Conservation (phyloP, 2,113 vertebrate genomes). For the Pterophyllum scalare region DNA sequence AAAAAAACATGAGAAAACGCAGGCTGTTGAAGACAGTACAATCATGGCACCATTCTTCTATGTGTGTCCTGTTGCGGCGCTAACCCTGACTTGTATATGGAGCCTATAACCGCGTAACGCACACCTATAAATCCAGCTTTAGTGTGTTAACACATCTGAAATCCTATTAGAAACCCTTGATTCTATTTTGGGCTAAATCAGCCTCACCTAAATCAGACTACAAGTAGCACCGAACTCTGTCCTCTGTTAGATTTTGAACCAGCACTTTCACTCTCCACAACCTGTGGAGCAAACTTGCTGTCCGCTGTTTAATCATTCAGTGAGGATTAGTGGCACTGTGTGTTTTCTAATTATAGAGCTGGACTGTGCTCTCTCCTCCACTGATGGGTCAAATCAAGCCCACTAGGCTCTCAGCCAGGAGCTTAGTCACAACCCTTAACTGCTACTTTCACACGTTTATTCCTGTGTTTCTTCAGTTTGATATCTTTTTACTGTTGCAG, state of each 20-base stretch:
- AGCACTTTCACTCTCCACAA: constrained; percentile 11
- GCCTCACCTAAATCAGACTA: constrained; percentile 14
- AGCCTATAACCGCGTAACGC: not conserved
- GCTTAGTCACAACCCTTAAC: constrained; percentile 27
- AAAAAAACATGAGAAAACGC: not conserved
- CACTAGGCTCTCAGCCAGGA: constrained; percentile 47
- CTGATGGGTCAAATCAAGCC: constrained; percentile 53
- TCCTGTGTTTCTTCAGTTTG: constrained; percentile 4
- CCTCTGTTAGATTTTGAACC: not conserved
- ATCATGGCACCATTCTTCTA: not conserved
- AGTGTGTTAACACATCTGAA: constrained; percentile 21
- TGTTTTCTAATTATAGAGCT: constrained; percentile 77
- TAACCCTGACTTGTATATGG: not conserved
- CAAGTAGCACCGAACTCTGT: not conserved
- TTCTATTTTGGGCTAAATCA: constrained; percentile 26
- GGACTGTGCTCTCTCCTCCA: constrained; percentile 43
- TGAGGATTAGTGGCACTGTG: constrained; percentile 69
- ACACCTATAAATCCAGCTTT: constrained; percentile 14
- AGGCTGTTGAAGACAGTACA: not conserved
- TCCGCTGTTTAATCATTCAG: constrained; percentile 66
- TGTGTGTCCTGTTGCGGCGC: not conserved
- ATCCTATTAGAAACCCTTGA: constrained; percentile 31
- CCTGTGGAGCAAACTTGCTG: constrained; percentile 48
- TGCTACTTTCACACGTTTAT: constrained; percentile 29
- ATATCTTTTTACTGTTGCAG: constrained; percentile 13